A percentile compares a stretch with the other conserved stretches of the same genome.
These are phyloP conservation scores for Eilema depressum DNA, from an alignment of 2,888 invertebrate species.

Conservation along the genomic window DNA sequence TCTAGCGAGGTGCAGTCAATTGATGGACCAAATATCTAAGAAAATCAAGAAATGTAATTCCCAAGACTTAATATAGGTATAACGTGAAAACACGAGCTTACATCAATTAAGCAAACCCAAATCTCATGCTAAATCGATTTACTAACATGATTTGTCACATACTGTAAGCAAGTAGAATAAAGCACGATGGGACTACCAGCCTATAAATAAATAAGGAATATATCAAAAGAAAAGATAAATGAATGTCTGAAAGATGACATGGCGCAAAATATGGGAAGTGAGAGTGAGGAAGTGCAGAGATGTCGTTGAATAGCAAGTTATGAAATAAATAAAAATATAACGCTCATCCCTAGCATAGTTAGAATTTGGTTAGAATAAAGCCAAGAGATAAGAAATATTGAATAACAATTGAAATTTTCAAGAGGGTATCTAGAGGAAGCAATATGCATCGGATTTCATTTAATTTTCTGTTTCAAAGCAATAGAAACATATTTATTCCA, in stretches of 20 bases:
- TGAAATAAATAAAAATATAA: background rate
- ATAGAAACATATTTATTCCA: constrained; percentile 34
- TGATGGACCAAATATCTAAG: too few relatives aligned
- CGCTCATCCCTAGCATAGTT: background rate
- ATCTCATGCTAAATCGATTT: background rate
- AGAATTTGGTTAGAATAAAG: too few relatives aligned
- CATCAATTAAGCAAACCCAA: too few relatives aligned
- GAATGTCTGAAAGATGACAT: constrained; percentile 1
- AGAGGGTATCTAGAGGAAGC: background rate
- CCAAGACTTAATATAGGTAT: too few relatives aligned
- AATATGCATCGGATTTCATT: constrained; percentile 26
- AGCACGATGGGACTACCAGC: background rate
- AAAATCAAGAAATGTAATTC: too few relatives aligned
- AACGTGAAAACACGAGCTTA: too few relatives aligned
- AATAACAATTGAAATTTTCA: constrained; percentile 7
- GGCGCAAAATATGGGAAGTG: background rate
- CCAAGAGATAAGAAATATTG: background rate
- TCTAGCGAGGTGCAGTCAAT: too few relatives aligned
- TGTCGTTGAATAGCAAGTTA: background rate
- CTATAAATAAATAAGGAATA: background rate
- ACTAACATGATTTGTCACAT: background rate
- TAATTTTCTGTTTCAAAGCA: constrained; percentile 27
- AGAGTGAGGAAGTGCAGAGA: background rate
- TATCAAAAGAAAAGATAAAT: background rate
- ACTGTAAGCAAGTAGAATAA: background rate